Conservation (phyloP, 2,113 vertebrate genomes). For the Motacilla tschutschensis region DNA sequence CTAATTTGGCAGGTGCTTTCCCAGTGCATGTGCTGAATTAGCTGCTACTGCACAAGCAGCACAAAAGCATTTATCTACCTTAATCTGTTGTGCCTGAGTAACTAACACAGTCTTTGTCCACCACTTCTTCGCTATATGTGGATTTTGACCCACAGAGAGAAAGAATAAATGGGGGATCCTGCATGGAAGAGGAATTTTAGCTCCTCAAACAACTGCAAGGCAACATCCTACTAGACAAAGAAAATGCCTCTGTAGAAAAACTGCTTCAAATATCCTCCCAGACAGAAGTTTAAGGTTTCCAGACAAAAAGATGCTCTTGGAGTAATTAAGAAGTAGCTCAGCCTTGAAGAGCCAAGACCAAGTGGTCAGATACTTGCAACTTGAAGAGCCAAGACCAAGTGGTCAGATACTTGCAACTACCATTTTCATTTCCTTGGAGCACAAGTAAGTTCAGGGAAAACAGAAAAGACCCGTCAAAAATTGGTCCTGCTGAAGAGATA, state of each 20-base stretch:
- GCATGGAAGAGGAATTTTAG: background rate
- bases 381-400: background rate
- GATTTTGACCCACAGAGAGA: background rate
- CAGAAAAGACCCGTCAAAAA: background rate
- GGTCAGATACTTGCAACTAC: background rate
- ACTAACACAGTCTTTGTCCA: background rate
- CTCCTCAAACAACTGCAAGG: background rate
- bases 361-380: background rate
- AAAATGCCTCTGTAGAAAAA: background rate
- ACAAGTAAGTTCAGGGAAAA: background rate
- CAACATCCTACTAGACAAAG: background rate
- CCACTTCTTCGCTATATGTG: rapidly evolving
- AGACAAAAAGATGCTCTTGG: background rate
- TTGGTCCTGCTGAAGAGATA: background rate
- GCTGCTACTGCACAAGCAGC: background rate
- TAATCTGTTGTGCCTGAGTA: background rate
- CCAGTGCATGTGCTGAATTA: background rate
- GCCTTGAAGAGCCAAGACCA: background rate
- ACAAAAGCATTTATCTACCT: background rate
- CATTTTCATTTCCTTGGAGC: background rate
- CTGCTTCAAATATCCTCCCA: background rate
- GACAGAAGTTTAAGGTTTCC: background rate
- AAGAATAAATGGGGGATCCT: background rate
- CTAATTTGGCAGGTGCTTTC: background rate
- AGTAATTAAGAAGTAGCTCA: background rate